phyloP scores from a whole-genome alignment of 2,888 invertebrate genomes.

The Meliscaeva auricollis region DNA sequence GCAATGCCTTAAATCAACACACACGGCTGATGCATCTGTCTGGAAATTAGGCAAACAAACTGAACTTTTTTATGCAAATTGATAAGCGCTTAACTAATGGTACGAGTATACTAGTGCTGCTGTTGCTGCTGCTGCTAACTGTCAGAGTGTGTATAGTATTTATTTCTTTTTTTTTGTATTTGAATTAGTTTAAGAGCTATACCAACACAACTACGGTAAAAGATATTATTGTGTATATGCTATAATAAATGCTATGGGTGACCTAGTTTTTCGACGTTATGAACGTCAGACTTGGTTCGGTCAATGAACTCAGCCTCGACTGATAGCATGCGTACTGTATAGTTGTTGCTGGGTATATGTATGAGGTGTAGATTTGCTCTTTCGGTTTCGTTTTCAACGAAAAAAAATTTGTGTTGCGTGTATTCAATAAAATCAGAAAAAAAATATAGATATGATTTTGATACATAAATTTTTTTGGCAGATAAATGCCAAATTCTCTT shows the following conservation, averaged over 20 bases:
- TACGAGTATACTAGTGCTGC: conserved; percentile 8
- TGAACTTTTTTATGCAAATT: conserved; percentile 59
- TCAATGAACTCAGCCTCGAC: conserved; percentile 80
- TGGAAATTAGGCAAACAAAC: conserved; percentile 41
- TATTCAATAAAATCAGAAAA: conserved; percentile 33
- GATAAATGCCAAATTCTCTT: conserved; percentile 50
- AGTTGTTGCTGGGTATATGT: conserved; percentile 59
- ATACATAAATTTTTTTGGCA: conserved; percentile 23
- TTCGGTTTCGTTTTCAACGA: conserved; percentile 83
- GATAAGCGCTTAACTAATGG: conserved; percentile 53
- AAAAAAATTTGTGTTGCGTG: conserved; percentile 52
- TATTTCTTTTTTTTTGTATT: conserved; percentile 1
- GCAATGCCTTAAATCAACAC: conserved; percentile 11
- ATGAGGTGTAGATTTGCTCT: conserved; percentile 76
- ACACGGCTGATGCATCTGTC: conserved; percentile 45
- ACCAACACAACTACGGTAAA: conserved; percentile 13
- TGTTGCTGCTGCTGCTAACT: conserved; percentile 4
- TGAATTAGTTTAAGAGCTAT: conserved; percentile 30
- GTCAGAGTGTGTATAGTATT: conserved; percentile 4
- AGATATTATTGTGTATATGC: conserved; percentile 57
- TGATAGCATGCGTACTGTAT: conserved; percentile 70
- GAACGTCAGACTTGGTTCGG: conserved; percentile 79
- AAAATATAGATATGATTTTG: conserved; percentile 15
- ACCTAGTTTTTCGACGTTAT: conserved; percentile 80
- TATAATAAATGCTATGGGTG: conserved; percentile 77